These are phyloP conservation scores for Anticlea derivata DNA, from an alignment of 2,888 invertebrate genomes.

Conservation along the genomic window DNA sequence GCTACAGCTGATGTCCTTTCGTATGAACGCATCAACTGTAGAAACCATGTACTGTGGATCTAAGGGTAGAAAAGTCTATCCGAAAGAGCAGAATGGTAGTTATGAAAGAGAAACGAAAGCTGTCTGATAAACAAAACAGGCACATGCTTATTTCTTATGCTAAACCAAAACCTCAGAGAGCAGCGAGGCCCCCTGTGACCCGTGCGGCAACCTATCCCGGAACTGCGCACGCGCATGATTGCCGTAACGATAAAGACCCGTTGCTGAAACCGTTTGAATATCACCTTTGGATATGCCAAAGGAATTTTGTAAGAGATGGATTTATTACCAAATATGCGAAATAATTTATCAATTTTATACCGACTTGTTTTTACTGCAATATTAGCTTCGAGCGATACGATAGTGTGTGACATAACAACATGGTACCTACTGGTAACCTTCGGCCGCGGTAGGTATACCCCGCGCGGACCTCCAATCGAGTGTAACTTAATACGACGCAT, in stretches of 20 bases:
- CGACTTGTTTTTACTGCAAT: background rate
- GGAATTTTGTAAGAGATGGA: slow-evolving; percentile 5
- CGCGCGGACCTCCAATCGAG: slow-evolving; percentile 38
- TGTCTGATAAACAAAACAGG: background rate
- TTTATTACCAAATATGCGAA: slow-evolving; percentile 3
- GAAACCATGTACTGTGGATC: too few relatives aligned
- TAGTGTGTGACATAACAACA: slow-evolving; percentile 26
- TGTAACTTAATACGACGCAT: slow-evolving; percentile 31
- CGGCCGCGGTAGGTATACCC: slow-evolving; percentile 36
- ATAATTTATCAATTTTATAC: background rate
- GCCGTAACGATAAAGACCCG: slow-evolving; percentile 11
- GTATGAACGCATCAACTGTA: too few relatives aligned
- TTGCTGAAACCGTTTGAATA: slow-evolving; percentile 26
- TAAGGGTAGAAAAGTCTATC: too few relatives aligned
- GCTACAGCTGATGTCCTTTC: too few relatives aligned
- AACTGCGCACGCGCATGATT: slow-evolving; percentile 14
- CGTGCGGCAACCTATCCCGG: slow-evolving; percentile 35
- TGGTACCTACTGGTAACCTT: slow-evolving; percentile 25
- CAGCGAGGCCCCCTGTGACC: slow-evolving; percentile 25
- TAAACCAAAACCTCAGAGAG: slow-evolving; percentile 11
- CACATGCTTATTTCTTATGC: slow-evolving; percentile 1
- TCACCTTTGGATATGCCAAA: slow-evolving; percentile 15
- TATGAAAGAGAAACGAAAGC: background rate
- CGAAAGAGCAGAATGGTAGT: too few relatives aligned
- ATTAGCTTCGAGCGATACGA: slow-evolving; percentile 8